Evolutionary conservation across 2,888 invertebrate genomes (phyloP).

Genomic region (Ashinkailepas kermadecensis): DNA sequence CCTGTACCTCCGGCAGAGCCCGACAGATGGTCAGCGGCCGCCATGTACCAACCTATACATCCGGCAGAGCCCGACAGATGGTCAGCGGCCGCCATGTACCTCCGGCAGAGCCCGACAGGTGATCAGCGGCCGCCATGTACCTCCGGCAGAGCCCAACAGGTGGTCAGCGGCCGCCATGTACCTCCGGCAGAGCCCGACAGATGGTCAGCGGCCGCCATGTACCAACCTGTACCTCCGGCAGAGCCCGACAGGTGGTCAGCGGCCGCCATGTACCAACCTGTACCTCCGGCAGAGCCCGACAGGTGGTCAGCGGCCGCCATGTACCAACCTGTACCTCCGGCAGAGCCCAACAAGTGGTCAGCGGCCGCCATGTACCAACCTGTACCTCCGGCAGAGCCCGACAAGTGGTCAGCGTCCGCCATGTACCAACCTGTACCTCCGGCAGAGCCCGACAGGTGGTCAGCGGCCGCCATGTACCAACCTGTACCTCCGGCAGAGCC

Average conservation of each 20-base stretch:
- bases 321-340: no score
- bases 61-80: conserved; percentile 93
- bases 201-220: conserved; percentile 98
- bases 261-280: conserved; percentile 94
- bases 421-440: no score
- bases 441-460: conserved; percentile 95
- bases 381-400: no score
- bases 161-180: conserved; percentile 99
- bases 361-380: conserved; percentile 96
- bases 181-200: conserved; percentile 89
- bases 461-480: conserved; percentile 95
- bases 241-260: conserved; percentile 96
- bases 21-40: conserved; percentile 93
- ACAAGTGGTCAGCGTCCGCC: conserved; percentile 95
- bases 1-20: no score
- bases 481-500: no score
- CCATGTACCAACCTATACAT: conserved; percentile 96
- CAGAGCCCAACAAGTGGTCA: conserved; percentile 94
- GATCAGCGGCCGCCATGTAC: conserved; percentile 98
- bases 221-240: no score
- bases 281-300: no score
- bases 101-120: conserved; percentile 90
- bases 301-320: conserved; percentile 96
- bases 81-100: conserved; percentile 97
- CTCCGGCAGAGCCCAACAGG: conserved; percentile 88